phyloP scores from a whole-genome alignment of 2,888 invertebrate genomes.

The Deilephila porcellus region DNA sequence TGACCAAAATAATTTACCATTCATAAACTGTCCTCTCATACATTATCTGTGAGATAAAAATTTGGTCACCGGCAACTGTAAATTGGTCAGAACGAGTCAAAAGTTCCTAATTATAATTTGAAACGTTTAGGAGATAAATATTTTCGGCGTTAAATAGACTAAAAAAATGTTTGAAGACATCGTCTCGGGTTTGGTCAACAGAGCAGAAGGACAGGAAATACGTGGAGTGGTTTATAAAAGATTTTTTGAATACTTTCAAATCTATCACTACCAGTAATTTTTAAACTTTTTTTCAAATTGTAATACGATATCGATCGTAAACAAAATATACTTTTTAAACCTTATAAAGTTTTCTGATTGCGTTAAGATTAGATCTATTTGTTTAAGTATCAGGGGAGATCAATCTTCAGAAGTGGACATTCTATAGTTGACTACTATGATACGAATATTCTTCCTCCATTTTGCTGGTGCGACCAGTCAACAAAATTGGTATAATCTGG shows the following conservation, averaged over 20 bases:
- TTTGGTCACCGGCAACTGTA: constrained; percentile 23
- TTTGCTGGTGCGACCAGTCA: too few relatives aligned
- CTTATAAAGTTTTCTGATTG: too few relatives aligned
- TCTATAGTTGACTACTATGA: too few relatives aligned
- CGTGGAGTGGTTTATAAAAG: constrained; percentile 47
- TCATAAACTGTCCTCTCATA: neutral
- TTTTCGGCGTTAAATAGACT: constrained; percentile 78
- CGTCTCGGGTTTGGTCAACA: constrained; percentile 78
- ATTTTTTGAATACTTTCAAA: neutral
- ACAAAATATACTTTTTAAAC: too few relatives aligned
- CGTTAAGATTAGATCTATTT: too few relatives aligned
- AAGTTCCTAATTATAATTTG: constrained; percentile 82
- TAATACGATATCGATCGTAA: too few relatives aligned
- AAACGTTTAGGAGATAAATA: constrained; percentile 82
- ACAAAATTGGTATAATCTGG: too few relatives aligned
- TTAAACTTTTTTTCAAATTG: too few relatives aligned
- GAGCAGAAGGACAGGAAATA: constrained; percentile 59
- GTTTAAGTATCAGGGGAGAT: too few relatives aligned
- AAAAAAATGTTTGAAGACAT: constrained; percentile 78
- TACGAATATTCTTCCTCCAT: too few relatives aligned
- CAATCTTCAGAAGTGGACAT: too few relatives aligned
- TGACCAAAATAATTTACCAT: constrained; percentile 33
- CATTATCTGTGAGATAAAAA: neutral
- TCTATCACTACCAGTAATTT: too few relatives aligned
- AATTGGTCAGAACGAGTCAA: constrained; percentile 60